Percentiles rank a stretch among this genome's conserved stretches.
phyloP scores from a whole-genome alignment of 35 echinoderm and acorn worm species.

The Apostichopus japonicus region DNA sequence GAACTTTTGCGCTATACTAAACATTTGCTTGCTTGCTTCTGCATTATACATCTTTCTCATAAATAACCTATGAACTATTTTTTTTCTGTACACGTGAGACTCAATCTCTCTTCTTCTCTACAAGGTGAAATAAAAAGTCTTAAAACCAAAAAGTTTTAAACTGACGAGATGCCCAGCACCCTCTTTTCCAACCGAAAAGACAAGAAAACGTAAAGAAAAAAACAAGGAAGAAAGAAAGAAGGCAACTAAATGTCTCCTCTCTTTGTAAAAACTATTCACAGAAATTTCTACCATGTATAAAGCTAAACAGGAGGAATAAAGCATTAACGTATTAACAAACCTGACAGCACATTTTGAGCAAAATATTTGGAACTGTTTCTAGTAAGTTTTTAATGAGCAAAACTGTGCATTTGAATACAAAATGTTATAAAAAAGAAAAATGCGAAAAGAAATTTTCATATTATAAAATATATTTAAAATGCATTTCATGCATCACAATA shows the following conservation, averaged over 20 bases:
- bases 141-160: not conserved
- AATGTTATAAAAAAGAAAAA: not conserved
- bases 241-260: not conserved
- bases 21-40: no score
- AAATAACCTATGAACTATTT: not conserved
- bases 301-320: not conserved
- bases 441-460: no score
- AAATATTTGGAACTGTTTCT: not conserved
- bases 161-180: conserved; percentile 39
- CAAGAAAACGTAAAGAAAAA: no score
- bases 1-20: no score
- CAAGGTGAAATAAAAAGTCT: not conserved
- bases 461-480: not conserved
- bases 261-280: not conserved
- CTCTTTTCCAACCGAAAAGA: not conserved
- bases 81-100: not conserved
- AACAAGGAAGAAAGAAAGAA: no score
- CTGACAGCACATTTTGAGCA: not conserved
- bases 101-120: not conserved
- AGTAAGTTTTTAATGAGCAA: not conserved
- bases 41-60: not conserved
- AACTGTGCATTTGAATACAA: not conserved
- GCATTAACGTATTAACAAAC: not conserved
- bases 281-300: not conserved
- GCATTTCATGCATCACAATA: not conserved